A percentile compares a stretch with the other conserved stretches of the same genome.
These are phyloP conservation scores for Carposina sasakii DNA, from an alignment of 1,140 invertebrate species.

Conservation along the genomic window DNA sequence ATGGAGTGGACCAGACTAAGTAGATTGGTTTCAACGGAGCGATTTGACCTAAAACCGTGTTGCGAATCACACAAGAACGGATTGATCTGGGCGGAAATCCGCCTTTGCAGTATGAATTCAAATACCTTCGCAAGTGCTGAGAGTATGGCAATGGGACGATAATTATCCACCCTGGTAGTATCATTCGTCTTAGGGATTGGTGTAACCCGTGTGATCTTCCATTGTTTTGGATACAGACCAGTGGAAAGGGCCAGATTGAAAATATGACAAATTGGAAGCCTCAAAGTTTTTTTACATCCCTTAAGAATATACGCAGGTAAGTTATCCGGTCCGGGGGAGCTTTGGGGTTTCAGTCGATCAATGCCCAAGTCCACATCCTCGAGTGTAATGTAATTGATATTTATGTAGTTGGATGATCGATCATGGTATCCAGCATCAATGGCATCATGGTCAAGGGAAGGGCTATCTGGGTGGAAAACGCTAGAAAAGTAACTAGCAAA, in stretches of 20 bases:
- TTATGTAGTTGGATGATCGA: background rate
- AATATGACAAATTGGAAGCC: background rate
- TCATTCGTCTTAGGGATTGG: conserved; percentile 1
- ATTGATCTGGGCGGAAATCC: background rate
- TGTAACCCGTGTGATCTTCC: conserved; percentile 1
- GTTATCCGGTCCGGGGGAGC: conserved; percentile 1
- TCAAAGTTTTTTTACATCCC: background rate
- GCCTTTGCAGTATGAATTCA: conserved; percentile 3
- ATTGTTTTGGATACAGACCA: background rate
- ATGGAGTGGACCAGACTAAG: background rate
- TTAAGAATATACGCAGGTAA: conserved; percentile 3
- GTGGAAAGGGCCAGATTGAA: background rate
- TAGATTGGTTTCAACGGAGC: conserved; percentile 2
- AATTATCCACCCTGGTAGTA: background rate
- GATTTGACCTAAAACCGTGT: background rate
- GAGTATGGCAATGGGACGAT: conserved; percentile 3
- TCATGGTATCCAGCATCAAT: background rate
- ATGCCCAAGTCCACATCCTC: background rate
- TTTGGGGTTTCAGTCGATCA: background rate
- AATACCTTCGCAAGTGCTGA: conserved; percentile 2
- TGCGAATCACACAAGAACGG: conserved; percentile 5
- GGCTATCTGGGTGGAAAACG: background rate
- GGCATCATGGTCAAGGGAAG: background rate
- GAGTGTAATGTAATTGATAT: background rate
- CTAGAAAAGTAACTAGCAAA: background rate